phyloP scores from a whole-genome alignment of 2,113 vertebrate genomes.

The Alethe castanea region DNA sequence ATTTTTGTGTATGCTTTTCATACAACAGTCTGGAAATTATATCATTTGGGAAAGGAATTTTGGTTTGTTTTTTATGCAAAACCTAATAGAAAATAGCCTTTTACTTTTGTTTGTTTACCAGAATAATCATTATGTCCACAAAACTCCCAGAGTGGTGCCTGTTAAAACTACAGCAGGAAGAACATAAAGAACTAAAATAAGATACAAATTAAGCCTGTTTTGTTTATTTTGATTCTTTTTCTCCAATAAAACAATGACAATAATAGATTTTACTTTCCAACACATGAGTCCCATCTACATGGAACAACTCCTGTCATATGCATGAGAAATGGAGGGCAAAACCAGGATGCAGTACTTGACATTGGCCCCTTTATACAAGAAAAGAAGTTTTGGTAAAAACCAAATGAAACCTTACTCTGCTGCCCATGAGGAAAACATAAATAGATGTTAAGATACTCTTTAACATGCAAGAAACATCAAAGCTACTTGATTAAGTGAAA shows the following conservation, averaged over 20 bases:
- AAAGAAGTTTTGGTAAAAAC: background rate
- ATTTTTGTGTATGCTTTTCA: background rate
- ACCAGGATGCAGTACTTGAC: background rate
- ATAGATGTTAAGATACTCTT: background rate
- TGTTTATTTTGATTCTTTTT: background rate
- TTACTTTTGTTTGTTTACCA: background rate
- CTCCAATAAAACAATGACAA: background rate
- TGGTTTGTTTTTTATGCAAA: background rate
- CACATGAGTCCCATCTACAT: background rate
- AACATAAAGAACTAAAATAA: background rate
- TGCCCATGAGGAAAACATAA: background rate
- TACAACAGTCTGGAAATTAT: background rate
- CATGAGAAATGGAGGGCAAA: background rate
- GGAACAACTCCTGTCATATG: background rate
- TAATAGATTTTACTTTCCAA: background rate
- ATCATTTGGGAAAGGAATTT: background rate
- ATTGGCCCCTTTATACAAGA: background rate
- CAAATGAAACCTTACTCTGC: background rate
- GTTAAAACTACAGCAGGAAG: background rate
- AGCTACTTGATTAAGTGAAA: background rate
- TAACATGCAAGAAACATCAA: background rate
- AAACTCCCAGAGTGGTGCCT: background rate
- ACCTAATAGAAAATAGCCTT: background rate
- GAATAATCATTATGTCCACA: background rate
- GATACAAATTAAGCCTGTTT: background rate